A percentile compares a stretch with the other conserved stretches of the same genome.
Conservation (phyloP, 2,888 invertebrate genomes). For the Diachrysia chrysitis region DNA sequence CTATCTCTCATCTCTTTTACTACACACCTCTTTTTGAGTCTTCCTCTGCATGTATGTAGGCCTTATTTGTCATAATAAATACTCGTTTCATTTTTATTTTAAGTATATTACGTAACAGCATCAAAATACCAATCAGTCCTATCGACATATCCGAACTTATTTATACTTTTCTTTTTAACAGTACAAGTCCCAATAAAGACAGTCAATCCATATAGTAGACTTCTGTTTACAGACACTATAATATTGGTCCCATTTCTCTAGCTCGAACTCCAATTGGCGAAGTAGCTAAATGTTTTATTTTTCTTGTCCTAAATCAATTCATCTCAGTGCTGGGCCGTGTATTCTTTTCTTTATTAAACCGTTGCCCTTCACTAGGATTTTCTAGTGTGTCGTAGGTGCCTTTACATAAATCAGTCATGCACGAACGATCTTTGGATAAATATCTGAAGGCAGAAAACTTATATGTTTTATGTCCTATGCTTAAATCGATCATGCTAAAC, state of each 20-base stretch:
- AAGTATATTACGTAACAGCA: no score
- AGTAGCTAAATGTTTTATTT: not conserved
- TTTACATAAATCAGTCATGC: not conserved
- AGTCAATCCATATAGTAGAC: no score
- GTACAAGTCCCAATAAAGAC: no score
- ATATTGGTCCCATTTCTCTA: not conserved
- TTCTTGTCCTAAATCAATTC: conserved; percentile 4
- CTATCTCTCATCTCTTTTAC: no score
- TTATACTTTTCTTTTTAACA: no score
- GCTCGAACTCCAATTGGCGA: not conserved
- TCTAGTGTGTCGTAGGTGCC: not conserved
- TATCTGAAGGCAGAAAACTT: not conserved
- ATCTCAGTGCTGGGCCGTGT: not conserved
- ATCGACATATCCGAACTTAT: no score
- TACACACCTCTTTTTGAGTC: no score
- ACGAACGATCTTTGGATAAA: not conserved
- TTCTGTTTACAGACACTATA: not conserved
- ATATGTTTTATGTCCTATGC: not conserved
- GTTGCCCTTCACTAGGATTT: not conserved
- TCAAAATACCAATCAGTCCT: no score
- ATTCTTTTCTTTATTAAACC: not conserved
- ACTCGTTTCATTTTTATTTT: no score
- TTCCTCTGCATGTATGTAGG: no score
- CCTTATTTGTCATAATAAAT: no score
- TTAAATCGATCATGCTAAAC: not conserved